Conservation (phyloP, 2,888 invertebrate species). For the Leucophenga montana region DNA sequence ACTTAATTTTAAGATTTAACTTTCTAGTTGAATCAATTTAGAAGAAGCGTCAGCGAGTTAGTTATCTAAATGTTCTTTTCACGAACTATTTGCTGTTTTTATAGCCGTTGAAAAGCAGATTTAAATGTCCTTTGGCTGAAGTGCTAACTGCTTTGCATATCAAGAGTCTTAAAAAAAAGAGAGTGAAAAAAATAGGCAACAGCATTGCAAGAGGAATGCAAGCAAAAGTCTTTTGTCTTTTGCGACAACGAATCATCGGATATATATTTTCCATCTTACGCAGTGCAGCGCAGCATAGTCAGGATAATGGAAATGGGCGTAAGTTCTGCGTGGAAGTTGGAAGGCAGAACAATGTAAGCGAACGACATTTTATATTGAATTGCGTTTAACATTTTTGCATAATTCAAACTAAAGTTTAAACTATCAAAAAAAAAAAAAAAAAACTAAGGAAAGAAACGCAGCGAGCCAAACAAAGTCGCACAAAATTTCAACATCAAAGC, state of each 20-base stretch:
- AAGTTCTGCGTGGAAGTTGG: not conserved
- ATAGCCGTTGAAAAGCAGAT: constrained; percentile 32
- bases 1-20: not conserved
- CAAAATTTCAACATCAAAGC: not conserved
- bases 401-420: constrained; percentile 56
- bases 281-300: no score
- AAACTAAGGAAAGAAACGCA: not conserved
- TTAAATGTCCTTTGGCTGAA: constrained; percentile 36
- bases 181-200: not conserved
- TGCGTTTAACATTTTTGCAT: constrained; percentile 70
- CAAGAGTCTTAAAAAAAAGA: not conserved
- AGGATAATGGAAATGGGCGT: no score
- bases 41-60: not conserved
- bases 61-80: no score
- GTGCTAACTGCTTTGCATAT: constrained; percentile 26
- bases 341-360: not conserved
- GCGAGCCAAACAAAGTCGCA: not conserved
- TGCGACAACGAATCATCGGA: not conserved
- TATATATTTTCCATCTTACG: no score
- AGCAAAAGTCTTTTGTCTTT: constrained; percentile 15
- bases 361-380: constrained; percentile 58
- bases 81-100: constrained; percentile 3
- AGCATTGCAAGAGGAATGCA: not conserved
- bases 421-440: constrained; percentile 2
- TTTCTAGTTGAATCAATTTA: constrained; percentile 10